A percentile compares a stretch with the other conserved stretches of the same genome.
Conservation (phyloP, 2,113 vertebrate genomes). For the Platycercus adscitus region DNA sequence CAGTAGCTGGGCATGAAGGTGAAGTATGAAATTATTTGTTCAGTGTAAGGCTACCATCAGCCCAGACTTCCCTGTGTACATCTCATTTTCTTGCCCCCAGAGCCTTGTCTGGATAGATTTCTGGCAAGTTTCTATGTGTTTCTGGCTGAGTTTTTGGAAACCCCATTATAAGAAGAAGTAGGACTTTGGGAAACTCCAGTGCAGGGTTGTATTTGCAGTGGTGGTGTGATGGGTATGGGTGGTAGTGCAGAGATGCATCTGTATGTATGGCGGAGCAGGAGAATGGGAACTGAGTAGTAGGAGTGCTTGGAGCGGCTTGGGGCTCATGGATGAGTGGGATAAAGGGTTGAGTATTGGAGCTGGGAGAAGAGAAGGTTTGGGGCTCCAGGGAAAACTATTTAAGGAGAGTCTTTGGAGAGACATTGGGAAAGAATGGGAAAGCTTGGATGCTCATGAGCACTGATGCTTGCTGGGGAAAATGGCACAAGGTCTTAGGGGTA, state of each 20-base stretch:
- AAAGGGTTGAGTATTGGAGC: not conserved
- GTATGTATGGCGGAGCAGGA: not conserved
- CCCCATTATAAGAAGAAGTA: not conserved
- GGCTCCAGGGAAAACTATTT: not conserved
- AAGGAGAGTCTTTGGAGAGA: not conserved
- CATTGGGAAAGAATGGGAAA: accelerated
- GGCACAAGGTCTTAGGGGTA: too few relatives aligned
- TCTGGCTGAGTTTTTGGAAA: not conserved
- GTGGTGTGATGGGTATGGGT: not conserved
- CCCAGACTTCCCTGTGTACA: not conserved
- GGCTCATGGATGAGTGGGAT: too few relatives aligned
- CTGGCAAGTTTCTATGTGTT: not conserved
- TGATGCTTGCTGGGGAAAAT: not conserved
- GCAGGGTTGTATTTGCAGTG: accelerated
- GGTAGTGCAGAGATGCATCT: not conserved
- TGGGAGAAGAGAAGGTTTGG: not conserved
- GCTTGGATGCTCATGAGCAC: not conserved
- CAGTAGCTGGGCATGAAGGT: not conserved
- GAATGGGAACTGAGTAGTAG: not conserved
- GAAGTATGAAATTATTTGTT: constrained; percentile 9
- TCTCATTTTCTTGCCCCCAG: not conserved
- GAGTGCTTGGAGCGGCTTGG: not conserved
- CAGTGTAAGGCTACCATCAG: not conserved
- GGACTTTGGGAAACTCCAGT: not conserved
- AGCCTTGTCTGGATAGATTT: not conserved